Percentiles rank a stretch among this genome's conserved stretches.
Conservation (phyloP, 2,888 invertebrate species). For the Acanthosepion lycidas region DNA sequence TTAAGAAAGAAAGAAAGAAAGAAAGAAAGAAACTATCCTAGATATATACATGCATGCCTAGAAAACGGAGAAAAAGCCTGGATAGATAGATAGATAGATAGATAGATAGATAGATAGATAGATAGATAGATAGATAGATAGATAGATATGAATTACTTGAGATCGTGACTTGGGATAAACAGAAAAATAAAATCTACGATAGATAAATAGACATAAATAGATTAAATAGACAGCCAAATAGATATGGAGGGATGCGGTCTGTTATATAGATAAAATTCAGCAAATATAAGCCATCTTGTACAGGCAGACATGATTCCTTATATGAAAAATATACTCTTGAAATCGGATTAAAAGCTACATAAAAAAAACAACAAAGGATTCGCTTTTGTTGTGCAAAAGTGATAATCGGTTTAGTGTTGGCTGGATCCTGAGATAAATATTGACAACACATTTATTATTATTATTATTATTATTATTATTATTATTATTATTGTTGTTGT, state of each 20-base stretch:
- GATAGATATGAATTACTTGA: neutral
- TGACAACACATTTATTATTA: neutral
- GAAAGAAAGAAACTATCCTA: too few species aligned
- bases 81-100: too few species aligned
- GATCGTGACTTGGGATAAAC: neutral
- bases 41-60: too few species aligned
- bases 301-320: neutral
- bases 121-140: too few species aligned
- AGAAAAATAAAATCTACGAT: neutral
- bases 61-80: too few species aligned
- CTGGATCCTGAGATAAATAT: neutral
- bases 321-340: slow-evolving; percentile 7
- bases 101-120: too few species aligned
- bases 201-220: neutral
- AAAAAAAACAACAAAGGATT: neutral
- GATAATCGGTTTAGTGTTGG: slow-evolving; percentile 13
- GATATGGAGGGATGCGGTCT: neutral
- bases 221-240: neutral
- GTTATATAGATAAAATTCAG: neutral
- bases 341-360: neutral
- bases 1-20: too few species aligned
- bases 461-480: neutral
- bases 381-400: neutral
- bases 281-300: neutral
- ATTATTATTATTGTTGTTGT: neutral